Evolutionary conservation across 2,113 vertebrate species (phyloP).

Genomic region (Gallinago media): DNA sequence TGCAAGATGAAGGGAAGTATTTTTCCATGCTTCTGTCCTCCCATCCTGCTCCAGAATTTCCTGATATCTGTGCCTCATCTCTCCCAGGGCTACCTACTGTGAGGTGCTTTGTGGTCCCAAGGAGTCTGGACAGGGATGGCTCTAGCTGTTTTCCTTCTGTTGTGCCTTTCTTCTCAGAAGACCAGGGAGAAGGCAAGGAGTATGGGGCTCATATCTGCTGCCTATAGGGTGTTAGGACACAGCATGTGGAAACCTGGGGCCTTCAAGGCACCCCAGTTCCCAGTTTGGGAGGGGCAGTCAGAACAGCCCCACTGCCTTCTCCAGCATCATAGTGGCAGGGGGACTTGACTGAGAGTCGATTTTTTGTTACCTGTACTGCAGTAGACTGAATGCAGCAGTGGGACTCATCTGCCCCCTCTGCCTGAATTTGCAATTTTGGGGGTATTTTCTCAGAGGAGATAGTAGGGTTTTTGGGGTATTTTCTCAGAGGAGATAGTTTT

Average conservation of each 20-base stretch:
- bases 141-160: not conserved
- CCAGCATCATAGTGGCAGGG: not conserved
- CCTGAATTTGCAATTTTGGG: not conserved
- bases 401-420: not conserved
- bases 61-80: not conserved
- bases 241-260: not conserved
- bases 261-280: not conserved
- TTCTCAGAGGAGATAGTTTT: not conserved
- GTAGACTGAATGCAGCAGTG: not conserved
- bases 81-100: not conserved
- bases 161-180: not conserved
- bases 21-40: not conserved
- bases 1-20: not conserved
- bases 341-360: not conserved
- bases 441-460: no score
- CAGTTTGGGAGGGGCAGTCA: not conserved
- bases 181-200: not conserved
- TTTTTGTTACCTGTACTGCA: not conserved
- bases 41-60: not conserved
- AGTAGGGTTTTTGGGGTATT: not conserved
- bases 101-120: not conserved
- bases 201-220: not conserved
- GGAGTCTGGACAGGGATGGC: no score
- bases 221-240: accelerated
- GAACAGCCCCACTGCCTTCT: not conserved